These are phyloP conservation scores for Cygnus buccinator DNA, from an alignment of 2,113 vertebrate species.

Conservation along the genomic window DNA sequence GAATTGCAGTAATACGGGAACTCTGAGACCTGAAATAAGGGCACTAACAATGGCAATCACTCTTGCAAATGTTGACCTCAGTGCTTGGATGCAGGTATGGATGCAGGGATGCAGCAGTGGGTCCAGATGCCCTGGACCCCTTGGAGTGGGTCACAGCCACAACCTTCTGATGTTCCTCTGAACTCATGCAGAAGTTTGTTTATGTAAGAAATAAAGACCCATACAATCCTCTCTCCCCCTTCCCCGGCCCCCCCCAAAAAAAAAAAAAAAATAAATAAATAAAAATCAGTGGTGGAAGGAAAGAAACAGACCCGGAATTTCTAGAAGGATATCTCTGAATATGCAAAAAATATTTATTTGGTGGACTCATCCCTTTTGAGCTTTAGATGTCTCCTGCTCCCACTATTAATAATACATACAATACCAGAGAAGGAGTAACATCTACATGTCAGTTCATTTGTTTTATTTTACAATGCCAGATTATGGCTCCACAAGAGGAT, in stretches of 20 bases:
- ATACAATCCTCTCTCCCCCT: not conserved
- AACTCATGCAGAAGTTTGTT: not conserved
- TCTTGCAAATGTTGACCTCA: not conserved
- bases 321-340: not conserved
- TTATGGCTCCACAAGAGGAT: not conserved
- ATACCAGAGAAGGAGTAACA: not conserved
- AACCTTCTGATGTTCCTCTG: not conserved
- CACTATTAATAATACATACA: not conserved
- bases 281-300: not conserved
- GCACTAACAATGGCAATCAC: not conserved
- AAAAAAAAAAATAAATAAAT: too few species aligned
- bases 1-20: not conserved
- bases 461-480: not conserved
- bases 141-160: not conserved
- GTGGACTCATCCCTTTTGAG: not conserved
- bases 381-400: not conserved
- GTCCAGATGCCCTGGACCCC: not conserved
- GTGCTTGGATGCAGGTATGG: not conserved
- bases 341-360: not conserved
- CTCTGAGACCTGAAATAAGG: not conserved
- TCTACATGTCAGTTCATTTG: not conserved
- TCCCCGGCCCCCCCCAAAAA: not conserved
- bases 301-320: not conserved
- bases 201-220: not conserved
- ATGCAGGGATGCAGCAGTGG: not conserved